Conservation (phyloP, 2,113 vertebrate genomes). For the Antidorcas marsupialis region DNA sequence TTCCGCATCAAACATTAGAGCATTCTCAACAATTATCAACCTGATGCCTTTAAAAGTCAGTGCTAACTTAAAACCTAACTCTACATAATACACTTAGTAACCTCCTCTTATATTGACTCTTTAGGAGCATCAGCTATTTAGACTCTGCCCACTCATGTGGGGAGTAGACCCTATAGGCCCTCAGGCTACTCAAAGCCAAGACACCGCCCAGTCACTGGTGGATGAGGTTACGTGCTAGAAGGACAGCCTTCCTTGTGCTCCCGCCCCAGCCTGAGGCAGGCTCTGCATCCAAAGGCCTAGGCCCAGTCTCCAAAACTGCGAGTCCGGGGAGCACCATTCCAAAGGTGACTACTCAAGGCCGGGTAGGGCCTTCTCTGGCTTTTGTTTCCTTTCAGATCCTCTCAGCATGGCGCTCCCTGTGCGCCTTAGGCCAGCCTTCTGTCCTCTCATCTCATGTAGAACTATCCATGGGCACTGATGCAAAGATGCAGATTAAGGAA, state of each 20-base stretch:
- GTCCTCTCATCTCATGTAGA: neutral
- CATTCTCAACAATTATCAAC: neutral
- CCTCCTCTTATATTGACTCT: neutral
- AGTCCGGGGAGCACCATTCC: neutral
- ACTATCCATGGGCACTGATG: rapidly evolving
- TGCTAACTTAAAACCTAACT: neutral
- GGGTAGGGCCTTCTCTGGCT: neutral
- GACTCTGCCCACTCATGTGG: neutral
- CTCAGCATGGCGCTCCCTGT: too few species aligned
- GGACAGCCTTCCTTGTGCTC: neutral
- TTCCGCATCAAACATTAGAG: neutral
- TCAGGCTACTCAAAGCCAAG: neutral
- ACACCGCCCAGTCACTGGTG: neutral
- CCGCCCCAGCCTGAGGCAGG: neutral
- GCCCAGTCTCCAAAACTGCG: neutral
- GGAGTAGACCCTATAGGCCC: neutral
- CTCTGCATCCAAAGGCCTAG: neutral
- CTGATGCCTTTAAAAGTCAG: neutral
- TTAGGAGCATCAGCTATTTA: too few species aligned
- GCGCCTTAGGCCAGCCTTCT: rapidly evolving
- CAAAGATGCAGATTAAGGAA: neutral
- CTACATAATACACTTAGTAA: neutral
- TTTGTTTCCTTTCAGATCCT: neutral
- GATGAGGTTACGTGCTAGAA: neutral
- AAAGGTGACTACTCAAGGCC: neutral